Percentiles rank a stretch among this genome's conserved stretches.
phyloP scores from a whole-genome alignment of 2,113 vertebrate genomes.

The Gasterosteus nipponicus region DNA sequence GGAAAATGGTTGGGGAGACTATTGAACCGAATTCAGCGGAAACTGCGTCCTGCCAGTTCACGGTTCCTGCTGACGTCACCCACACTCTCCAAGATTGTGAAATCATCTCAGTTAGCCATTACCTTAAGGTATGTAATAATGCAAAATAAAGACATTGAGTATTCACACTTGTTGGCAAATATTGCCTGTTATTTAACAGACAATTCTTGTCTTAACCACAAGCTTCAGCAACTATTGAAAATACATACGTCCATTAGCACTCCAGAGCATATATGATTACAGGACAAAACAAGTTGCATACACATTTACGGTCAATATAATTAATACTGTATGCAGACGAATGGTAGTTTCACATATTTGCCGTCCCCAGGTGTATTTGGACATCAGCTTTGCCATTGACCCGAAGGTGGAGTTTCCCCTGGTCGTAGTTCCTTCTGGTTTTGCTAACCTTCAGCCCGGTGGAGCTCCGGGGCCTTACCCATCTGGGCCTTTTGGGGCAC shows the following conservation, averaged over 20 bases:
- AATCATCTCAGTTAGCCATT: conserved; percentile 66
- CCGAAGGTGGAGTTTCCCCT: conserved; percentile 70
- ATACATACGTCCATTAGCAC: neutral
- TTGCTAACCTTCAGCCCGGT: neutral
- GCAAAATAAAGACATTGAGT: neutral
- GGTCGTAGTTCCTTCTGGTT: conserved; percentile 45
- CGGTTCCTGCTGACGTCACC: conserved; percentile 48
- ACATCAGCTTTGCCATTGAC: conserved; percentile 68
- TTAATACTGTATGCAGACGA: neutral
- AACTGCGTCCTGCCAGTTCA: conserved; percentile 50
- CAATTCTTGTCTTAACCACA: neutral
- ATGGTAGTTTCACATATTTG: neutral
- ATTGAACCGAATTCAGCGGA: conserved; percentile 45
- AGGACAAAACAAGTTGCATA: neutral
- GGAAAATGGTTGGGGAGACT: conserved; percentile 48
- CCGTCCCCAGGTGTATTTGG: conserved; percentile 72
- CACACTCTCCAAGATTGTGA: conserved; percentile 57
- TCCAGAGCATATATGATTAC: neutral
- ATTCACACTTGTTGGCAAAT: neutral
- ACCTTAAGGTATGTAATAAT: conserved; percentile 62
- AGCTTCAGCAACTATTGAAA: neutral
- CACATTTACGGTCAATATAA: neutral
- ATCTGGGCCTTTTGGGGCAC: neutral
- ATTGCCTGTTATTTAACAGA: neutral
- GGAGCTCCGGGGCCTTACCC: conserved; percentile 12